Evolutionary conservation across 2,113 vertebrate species (phyloP).

Genomic region (Neofelis nebulosa): DNA sequence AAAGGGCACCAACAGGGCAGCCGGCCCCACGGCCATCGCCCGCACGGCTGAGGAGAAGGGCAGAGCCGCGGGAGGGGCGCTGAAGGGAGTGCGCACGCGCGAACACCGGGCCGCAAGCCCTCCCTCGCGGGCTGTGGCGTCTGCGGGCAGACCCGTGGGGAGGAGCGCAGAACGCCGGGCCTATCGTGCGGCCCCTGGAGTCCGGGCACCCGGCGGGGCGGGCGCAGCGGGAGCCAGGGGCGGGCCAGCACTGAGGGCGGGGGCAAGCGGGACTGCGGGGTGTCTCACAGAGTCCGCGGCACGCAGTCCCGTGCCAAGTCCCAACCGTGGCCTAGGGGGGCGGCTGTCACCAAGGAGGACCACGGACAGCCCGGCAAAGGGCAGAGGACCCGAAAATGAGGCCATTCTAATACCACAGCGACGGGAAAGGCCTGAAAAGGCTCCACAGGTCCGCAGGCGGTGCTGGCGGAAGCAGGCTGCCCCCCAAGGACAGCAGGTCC

Average conservation of each 20-base stretch:
- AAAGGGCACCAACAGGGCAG: not conserved
- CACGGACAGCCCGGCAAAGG: no score
- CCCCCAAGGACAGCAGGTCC: not conserved
- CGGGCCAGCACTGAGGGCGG: not conserved
- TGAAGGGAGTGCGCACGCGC: fast-evolving
- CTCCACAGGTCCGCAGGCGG: fast-evolving
- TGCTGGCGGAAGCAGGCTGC: not conserved
- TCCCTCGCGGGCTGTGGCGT: not conserved
- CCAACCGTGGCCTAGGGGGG: not conserved
- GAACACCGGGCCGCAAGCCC: not conserved
- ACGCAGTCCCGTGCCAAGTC: not conserved
- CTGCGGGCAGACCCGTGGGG: not conserved
- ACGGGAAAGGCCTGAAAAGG: not conserved
- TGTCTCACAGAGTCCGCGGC: not conserved
- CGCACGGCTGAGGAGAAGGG: not conserved
- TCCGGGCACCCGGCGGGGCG: not conserved
- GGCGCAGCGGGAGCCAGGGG: not conserved
- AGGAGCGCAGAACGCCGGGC: not conserved
- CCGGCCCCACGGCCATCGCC: not conserved
- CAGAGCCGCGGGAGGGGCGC: fast-evolving
- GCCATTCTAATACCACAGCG: not conserved
- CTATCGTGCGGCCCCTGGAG: not conserved
- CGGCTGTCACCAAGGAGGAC: no score
- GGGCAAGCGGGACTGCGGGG: not conserved
- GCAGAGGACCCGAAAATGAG: not conserved